Percentiles rank a stretch among this genome's conserved stretches.
These are phyloP conservation scores for Drosophila basisetae DNA, from an alignment of 2,888 invertebrate species.

Conservation along the genomic window DNA sequence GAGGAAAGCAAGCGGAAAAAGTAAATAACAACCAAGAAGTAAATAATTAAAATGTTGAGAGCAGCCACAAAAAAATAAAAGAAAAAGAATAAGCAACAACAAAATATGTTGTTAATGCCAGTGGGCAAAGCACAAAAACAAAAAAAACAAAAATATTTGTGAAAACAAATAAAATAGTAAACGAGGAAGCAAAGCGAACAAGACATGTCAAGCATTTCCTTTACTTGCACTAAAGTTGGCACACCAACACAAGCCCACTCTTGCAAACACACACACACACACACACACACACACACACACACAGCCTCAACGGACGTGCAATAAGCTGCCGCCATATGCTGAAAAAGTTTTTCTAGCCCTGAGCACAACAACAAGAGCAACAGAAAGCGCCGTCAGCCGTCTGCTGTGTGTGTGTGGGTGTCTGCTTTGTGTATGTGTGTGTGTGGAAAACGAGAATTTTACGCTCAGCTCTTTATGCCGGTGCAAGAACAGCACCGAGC, in stretches of 20 bases:
- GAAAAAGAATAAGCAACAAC: conserved; percentile 6
- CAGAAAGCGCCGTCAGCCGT: conserved; percentile 34
- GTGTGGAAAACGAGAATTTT: conserved; percentile 60
- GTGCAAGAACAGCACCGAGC: conserved; percentile 54
- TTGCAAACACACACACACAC: conserved; percentile 17
- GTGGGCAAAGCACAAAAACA: conserved; percentile 23
- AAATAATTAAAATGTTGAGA: conserved; percentile 56
- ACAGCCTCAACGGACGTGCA: conserved; percentile 46
- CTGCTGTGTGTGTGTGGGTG: conserved; percentile 19
- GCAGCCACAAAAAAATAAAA: conserved; percentile 12
- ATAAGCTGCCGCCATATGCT: conserved; percentile 59
- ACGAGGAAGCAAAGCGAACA: conserved; percentile 55
- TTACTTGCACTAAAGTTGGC: conserved; percentile 59
- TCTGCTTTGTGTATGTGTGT: conserved; percentile 8
- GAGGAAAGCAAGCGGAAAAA: conserved; percentile 37
- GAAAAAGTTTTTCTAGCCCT: conserved; percentile 55
- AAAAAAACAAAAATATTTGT: conserved; percentile 29
- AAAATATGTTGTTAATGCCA: conserved; percentile 42
- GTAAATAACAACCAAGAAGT: conserved; percentile 49
- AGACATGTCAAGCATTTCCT: conserved; percentile 76
- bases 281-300: conserved; percentile 22
- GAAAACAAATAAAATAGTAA: conserved; percentile 45
- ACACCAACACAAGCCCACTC: conserved; percentile 21
- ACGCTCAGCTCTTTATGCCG: conserved; percentile 64
- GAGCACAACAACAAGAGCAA: conserved; percentile 39